A percentile compares a stretch with the other conserved stretches of the same genome.
Evolutionary conservation across 2,888 invertebrate genomes (phyloP).

Genomic region (Cephus runcator): DNA sequence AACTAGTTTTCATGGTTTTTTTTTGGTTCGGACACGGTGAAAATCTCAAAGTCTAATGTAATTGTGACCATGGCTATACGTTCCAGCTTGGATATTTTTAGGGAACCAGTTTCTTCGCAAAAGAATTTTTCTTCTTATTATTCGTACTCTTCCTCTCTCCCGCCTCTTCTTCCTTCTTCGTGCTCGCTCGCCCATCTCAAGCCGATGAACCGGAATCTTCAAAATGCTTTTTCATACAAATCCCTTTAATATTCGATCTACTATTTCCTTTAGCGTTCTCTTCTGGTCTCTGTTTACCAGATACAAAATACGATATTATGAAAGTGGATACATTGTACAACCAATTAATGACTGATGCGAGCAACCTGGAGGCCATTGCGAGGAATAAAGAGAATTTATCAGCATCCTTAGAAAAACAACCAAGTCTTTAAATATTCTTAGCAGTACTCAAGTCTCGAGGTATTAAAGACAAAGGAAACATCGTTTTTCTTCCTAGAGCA

Average conservation of each 20-base stretch:
- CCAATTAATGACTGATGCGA: neutral
- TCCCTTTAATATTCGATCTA: neutral
- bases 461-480: neutral
- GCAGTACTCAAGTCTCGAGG: neutral
- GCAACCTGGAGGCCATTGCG: neutral
- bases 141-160: neutral
- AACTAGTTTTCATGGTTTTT: slow-evolving; percentile 30
- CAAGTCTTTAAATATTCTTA: neutral
- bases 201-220: neutral
- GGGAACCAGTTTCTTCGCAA: slow-evolving; percentile 34
- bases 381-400: neutral
- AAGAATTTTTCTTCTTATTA: neutral
- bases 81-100: slow-evolving; percentile 33
- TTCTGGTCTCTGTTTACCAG: neutral
- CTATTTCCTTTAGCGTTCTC: neutral
- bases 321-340: neutral
- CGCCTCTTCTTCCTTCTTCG: neutral
- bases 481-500: neutral
- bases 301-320: neutral
- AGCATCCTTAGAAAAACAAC: neutral
- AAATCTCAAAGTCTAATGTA: slow-evolving; percentile 42
- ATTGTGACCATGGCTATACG: slow-evolving; percentile 28
- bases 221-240: neutral
- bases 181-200: neutral
- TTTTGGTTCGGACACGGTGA: slow-evolving; percentile 18